These are phyloP conservation scores for Amblyteles armatorius DNA, from an alignment of 2,888 invertebrate species.

Conservation along the genomic window DNA sequence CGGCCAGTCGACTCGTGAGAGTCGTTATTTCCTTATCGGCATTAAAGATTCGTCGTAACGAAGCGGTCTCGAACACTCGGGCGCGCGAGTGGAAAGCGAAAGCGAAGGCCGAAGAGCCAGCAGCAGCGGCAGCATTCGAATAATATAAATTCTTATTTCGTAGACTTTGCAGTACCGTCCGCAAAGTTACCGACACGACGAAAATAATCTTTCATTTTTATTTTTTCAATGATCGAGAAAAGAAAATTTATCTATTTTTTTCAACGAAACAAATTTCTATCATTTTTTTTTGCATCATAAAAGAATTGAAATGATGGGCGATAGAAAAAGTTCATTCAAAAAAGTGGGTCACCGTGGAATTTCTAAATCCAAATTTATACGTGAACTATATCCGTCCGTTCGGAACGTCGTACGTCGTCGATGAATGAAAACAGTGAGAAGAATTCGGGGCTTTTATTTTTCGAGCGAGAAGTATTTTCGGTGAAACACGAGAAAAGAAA, in stretches of 20 bases:
- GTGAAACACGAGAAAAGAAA: constrained; percentile 4
- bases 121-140: not conserved
- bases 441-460: constrained; percentile 8
- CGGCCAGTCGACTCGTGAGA: constrained; percentile 21
- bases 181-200: not conserved
- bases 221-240: not conserved
- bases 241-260: too few species aligned
- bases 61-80: constrained; percentile 1
- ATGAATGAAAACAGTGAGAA: constrained; percentile 19
- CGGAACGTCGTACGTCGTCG: not conserved
- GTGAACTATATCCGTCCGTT: not conserved
- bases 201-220: not conserved
- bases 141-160: not conserved
- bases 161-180: not conserved
- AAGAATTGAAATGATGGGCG: not conserved
- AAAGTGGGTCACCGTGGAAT: not conserved
- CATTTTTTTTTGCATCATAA: not conserved
- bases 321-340: not conserved
- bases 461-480: constrained; percentile 10
- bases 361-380: not conserved
- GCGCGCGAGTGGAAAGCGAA: constrained; percentile 21
- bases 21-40: constrained; percentile 51
- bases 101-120: constrained; percentile 19
- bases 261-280: too few species aligned
- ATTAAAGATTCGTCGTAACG: constrained; percentile 35